phyloP scores from a whole-genome alignment of 2,797 vertebrate genomes.

The Sebastes iracundus region DNA sequence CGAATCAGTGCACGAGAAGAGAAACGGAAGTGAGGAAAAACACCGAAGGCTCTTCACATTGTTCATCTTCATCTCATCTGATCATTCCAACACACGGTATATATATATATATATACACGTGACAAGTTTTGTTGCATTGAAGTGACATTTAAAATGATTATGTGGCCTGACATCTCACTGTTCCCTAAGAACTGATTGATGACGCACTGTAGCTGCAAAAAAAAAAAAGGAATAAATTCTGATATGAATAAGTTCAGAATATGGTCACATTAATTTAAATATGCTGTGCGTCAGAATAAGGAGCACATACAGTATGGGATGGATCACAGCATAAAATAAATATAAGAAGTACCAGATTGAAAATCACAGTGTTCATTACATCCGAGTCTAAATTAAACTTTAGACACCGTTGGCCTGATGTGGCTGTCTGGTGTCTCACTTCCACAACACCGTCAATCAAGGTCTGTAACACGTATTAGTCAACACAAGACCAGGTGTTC shows the following conservation, averaged over 20 bases:
- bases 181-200: neutral
- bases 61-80: no score
- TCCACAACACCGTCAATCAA: neutral
- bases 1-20: no score
- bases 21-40: no score
- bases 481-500: conserved; percentile 51
- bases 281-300: neutral
- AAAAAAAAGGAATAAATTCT: neutral
- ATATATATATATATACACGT: neutral
- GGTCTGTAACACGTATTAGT: conserved; percentile 6
- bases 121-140: neutral
- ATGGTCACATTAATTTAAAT: neutral
- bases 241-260: neutral
- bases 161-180: neutral
- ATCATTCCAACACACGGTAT: no score
- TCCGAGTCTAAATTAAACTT: neutral
- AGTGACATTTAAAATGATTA: neutral
- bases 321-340: neutral
- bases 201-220: neutral
- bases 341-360: neutral
- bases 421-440: neutral
- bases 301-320: neutral
- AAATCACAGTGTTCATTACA: neutral
- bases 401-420: neutral
- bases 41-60: no score